phyloP scores from a whole-genome alignment of 2,113 vertebrate genomes.

The Dipodomys stephensi region DNA sequence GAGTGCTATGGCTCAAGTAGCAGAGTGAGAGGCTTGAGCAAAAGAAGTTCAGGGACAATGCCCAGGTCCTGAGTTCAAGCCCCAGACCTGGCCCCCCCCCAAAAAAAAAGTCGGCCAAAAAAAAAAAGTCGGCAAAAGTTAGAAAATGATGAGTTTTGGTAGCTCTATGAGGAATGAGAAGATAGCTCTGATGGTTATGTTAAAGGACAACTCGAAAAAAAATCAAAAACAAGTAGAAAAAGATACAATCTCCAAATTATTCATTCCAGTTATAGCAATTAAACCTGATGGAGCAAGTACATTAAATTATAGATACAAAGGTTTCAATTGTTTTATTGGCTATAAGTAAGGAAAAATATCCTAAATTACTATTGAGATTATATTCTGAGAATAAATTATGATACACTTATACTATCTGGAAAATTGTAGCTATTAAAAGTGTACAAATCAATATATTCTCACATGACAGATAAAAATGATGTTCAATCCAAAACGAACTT shows the following conservation, averaged over 20 bases:
- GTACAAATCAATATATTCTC: not conserved
- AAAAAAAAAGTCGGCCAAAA: too few relatives aligned
- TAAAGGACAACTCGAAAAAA: not conserved
- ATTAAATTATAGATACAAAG: not conserved
- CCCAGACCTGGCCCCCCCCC: too few relatives aligned
- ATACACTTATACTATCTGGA: not conserved
- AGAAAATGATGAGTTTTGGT: not conserved
- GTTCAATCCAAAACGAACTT: too few relatives aligned
- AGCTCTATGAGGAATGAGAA: not conserved
- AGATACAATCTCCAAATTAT: not conserved
- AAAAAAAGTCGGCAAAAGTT: not conserved
- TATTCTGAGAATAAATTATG: not conserved
- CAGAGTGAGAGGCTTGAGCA: too few relatives aligned
- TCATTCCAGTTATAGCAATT: not conserved
- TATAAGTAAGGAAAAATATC: not conserved
- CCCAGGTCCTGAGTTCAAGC: too few relatives aligned
- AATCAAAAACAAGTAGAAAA: not conserved
- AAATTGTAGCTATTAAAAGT: not conserved
- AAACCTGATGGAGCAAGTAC: not conserved
- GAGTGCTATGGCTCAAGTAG: too few relatives aligned
- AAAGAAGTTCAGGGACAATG: too few relatives aligned
- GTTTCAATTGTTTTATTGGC: not conserved
- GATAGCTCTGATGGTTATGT: not conserved
- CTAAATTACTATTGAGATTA: not conserved
- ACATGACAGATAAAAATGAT: not conserved